Evolutionary conservation across 2,888 invertebrate species (phyloP).

Genomic region (Lepidochitona cinerea): DNA sequence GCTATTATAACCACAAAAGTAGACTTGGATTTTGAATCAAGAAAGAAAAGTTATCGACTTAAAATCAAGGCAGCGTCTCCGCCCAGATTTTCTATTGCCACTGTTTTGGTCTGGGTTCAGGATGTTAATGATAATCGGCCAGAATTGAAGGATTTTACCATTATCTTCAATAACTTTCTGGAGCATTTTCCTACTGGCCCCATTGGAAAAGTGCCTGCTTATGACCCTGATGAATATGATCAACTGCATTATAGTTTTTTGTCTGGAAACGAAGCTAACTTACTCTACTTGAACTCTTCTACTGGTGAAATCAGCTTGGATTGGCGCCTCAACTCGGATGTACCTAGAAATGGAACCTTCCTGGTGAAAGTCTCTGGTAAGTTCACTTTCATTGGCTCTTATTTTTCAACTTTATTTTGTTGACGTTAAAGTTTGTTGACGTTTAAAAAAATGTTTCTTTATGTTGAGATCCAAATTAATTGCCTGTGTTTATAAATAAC

Average conservation of each 20-base stretch:
- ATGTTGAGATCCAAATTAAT: too few species aligned
- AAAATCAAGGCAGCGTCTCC: conserved; percentile 92
- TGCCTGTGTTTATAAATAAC: too few species aligned
- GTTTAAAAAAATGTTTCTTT: too few species aligned
- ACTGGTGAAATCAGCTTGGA: conserved; percentile 89
- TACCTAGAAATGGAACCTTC: conserved; percentile 93
- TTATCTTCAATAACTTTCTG: conserved; percentile 95
- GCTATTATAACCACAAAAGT: conserved; percentile 91
- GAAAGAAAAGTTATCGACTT: conserved; percentile 89
- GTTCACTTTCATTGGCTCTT: too few species aligned
- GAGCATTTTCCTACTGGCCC: conserved; percentile 94
- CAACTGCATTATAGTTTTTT: conserved; percentile 85
- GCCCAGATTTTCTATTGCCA: conserved; percentile 88
- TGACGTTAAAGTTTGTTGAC: too few species aligned
- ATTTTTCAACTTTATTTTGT: too few species aligned
- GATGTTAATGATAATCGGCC: conserved; percentile 97
- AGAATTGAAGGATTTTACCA: conserved; percentile 88
- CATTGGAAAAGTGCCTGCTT: conserved; percentile 92
- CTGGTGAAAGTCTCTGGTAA: conserved; percentile 89
- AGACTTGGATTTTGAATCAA: conserved; percentile 96
- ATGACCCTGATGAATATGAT: conserved; percentile 87
- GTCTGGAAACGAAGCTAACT: conserved; percentile 93
- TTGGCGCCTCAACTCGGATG: conserved; percentile 94
- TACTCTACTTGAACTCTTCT: conserved; percentile 86
- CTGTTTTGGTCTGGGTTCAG: conserved; percentile 89